These are phyloP conservation scores for Caenorhabditis japonica DNA, from an alignment of 2,888 invertebrate species.

Conservation along the genomic window DNA sequence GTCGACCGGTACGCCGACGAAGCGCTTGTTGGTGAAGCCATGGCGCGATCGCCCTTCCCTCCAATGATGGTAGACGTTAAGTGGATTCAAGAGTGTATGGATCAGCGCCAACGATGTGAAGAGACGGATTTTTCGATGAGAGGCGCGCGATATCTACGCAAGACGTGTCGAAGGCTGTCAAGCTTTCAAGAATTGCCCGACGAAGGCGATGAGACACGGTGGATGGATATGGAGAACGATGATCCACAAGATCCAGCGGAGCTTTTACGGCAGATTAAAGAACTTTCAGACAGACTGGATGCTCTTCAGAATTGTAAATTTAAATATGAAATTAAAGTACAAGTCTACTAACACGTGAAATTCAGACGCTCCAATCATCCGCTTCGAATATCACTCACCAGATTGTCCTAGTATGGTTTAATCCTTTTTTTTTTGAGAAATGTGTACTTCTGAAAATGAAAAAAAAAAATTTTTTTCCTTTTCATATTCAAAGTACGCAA, in stretches of 20 bases:
- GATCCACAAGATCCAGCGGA: constrained; percentile 14
- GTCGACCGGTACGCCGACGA: constrained; percentile 49
- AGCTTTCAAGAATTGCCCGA: constrained; percentile 20
- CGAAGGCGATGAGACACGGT: background rate
- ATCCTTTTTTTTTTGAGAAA: too few species aligned
- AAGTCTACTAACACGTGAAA: background rate
- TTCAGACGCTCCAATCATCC: constrained; percentile 44
- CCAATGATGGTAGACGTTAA: constrained; percentile 45
- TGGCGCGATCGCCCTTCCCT: constrained; percentile 9
- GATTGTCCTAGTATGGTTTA: constrained; percentile 44
- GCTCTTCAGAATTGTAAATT: constrained; percentile 32
- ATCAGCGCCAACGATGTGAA: constrained; percentile 19
- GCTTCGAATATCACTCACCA: constrained; percentile 47
- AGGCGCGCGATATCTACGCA: constrained; percentile 26
- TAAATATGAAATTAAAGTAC: background rate
- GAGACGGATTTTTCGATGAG: constrained; percentile 46
- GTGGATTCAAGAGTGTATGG: constrained; percentile 53
- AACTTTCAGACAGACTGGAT: constrained; percentile 36
- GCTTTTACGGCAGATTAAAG: constrained; percentile 29
- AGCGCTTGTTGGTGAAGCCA: constrained; percentile 12
- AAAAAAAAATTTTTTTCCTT: too few species aligned
- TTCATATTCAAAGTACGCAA: too few species aligned
- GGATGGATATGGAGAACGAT: constrained; percentile 17
- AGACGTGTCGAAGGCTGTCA: constrained; percentile 29
- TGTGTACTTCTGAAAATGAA: too few species aligned